A percentile compares a stretch with the other conserved stretches of the same genome.
phyloP scores from a whole-genome alignment of 2,888 invertebrate genomes.

The Tupiocoris notatus region DNA sequence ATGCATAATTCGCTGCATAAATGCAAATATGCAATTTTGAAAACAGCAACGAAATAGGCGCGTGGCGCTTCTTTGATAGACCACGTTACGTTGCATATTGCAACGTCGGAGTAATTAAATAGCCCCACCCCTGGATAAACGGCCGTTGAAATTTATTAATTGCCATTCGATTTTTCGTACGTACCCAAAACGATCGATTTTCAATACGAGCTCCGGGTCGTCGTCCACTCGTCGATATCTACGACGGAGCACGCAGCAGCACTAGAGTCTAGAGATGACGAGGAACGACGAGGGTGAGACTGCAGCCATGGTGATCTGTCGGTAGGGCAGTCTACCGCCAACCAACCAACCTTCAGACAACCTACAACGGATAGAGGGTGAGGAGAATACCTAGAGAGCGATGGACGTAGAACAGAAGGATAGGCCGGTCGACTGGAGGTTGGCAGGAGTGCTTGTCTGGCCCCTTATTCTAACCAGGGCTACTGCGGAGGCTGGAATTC shows the following conservation, averaged over 20 bases:
- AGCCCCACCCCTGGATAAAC: too few relatives aligned
- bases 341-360: background rate
- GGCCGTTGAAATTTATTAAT: too few relatives aligned
- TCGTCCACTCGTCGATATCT: background rate
- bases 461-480: background rate
- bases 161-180: too few relatives aligned
- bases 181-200: too few relatives aligned
- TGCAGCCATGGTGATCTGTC: conserved; percentile 34
- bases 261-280: background rate
- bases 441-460: background rate
- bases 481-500: background rate
- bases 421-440: background rate
- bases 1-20: too few relatives aligned
- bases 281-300: conserved; percentile 9
- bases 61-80: too few relatives aligned
- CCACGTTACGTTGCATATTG: too few relatives aligned
- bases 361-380: background rate
- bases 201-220: too few relatives aligned
- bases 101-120: too few relatives aligned
- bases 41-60: too few relatives aligned
- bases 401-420: background rate
- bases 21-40: too few relatives aligned
- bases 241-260: background rate
- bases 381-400: background rate
- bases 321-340: conserved; percentile 3